Conservation (phyloP, 2,797 vertebrate genomes). For the Gymnoscopelus braueri region DNA sequence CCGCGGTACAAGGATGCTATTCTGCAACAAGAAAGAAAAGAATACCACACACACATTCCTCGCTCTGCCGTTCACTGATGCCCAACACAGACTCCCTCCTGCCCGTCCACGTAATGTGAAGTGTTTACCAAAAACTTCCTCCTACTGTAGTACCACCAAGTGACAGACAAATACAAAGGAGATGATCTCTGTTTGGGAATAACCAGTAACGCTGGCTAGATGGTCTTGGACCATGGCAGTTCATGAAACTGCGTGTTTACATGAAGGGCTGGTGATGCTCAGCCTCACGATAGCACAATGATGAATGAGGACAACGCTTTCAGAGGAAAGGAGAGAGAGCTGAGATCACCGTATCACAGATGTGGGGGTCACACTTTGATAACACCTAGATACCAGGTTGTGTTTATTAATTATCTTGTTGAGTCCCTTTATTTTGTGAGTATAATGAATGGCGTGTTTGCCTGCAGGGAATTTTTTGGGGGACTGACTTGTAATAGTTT, state of each 20-base stretch:
- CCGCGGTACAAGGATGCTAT: background rate
- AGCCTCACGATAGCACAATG: conserved; percentile 72
- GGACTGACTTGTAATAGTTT: conserved; percentile 63
- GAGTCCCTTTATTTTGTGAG: conserved; percentile 45
- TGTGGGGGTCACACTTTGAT: conserved; percentile 40
- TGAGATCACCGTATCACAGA: conserved; percentile 23
- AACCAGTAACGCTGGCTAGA: conserved; percentile 31
- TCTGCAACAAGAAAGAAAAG: conserved; percentile 24
- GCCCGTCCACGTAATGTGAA: conserved; percentile 45
- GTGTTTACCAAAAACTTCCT: conserved; percentile 71
- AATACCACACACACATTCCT: conserved; percentile 38
- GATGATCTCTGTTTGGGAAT: conserved; percentile 39
- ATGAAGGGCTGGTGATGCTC: conserved; percentile 61
- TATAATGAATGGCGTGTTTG: conserved; percentile 40
- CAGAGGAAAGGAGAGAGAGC: conserved; percentile 24
- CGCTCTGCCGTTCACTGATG: conserved; percentile 42
- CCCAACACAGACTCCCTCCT: conserved; percentile 58
- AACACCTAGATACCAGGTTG: conserved; percentile 45
- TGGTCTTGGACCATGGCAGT: conserved; percentile 52
- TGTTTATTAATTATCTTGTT: conserved; percentile 29
- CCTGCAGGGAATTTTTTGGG: conserved; percentile 54
- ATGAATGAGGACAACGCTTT: conserved; percentile 37
- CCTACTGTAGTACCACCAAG: conserved; percentile 4
- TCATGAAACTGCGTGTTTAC: conserved; percentile 67
- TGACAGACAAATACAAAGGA: conserved; percentile 15